phyloP scores from a whole-genome alignment of 92 coral and sea anemone genomes.

The Epizoanthus illoricatus region DNA sequence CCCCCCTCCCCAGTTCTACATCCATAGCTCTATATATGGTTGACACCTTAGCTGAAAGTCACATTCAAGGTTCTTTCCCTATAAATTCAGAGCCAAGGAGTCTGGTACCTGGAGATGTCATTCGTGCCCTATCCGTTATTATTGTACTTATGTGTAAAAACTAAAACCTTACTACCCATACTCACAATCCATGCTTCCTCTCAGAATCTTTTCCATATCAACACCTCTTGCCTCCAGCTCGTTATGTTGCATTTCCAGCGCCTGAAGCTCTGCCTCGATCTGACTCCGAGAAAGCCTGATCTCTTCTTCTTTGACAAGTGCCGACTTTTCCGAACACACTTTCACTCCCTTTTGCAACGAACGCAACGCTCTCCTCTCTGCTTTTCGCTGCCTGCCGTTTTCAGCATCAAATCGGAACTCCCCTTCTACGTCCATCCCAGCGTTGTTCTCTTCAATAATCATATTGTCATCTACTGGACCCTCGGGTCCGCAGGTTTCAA shows the following conservation, averaged over 20 bases:
- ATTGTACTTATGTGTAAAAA: too few species aligned
- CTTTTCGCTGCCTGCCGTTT: constrained; percentile 57
- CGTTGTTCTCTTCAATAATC: constrained; percentile 53
- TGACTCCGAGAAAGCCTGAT: constrained; percentile 66
- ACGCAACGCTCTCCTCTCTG: constrained; percentile 72
- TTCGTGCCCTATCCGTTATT: too few species aligned
- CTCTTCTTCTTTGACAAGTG: constrained; percentile 73
- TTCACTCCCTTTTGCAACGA: constrained; percentile 59
- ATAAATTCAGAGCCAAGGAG: not conserved
- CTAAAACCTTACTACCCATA: not conserved
- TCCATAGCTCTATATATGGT: too few species aligned
- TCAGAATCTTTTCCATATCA: constrained; percentile 67
- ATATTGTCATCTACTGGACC: constrained; percentile 45
- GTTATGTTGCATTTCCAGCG: constrained; percentile 55
- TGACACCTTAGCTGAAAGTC: too few species aligned
- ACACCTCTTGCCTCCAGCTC: constrained; percentile 81
- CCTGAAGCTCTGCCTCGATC: constrained; percentile 66
- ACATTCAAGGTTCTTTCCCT: not conserved
- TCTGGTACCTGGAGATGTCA: not conserved
- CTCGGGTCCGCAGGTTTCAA: constrained; percentile 72
- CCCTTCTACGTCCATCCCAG: constrained; percentile 77
- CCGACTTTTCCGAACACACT: constrained; percentile 47
- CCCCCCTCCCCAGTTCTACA: too few species aligned
- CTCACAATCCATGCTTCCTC: constrained; percentile 79
- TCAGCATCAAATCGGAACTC: constrained; percentile 79